Evolutionary conservation across 1,140 invertebrate species (phyloP).

Genomic region (Helicorthomorpha holstii): DNA sequence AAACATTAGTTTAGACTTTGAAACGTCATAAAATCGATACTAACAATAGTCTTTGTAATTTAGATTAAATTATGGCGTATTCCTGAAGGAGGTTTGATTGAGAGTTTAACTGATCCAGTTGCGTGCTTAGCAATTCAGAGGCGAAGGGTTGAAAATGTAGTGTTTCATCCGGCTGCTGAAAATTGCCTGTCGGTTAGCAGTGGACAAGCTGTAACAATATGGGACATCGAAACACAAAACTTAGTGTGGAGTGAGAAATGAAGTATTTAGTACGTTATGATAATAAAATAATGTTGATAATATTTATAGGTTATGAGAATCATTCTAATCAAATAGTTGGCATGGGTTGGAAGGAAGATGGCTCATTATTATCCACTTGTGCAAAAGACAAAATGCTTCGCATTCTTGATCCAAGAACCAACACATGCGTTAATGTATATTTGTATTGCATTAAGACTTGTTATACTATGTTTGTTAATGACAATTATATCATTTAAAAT

Average conservation of each 20-base stretch:
- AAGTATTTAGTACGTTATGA: no score
- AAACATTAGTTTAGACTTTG: no score
- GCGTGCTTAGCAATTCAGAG: slow-evolving; percentile 62
- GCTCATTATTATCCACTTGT: slow-evolving; percentile 38
- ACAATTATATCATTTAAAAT: no score
- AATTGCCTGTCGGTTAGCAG: slow-evolving; percentile 62
- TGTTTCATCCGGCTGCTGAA: slow-evolving; percentile 73
- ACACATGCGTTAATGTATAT: slow-evolving; percentile 26
- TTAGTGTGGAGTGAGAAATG: slow-evolving; percentile 40
- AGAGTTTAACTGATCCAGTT: slow-evolving; percentile 59
- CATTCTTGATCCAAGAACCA: slow-evolving; percentile 55
- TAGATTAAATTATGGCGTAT: slow-evolving; percentile 74
- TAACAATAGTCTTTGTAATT: slow-evolving; percentile 9
- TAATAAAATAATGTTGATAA: background rate
- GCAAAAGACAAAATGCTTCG: slow-evolving; percentile 70
- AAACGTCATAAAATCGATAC: no score
- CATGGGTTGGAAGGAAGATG: slow-evolving; percentile 65
- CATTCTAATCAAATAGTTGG: slow-evolving; percentile 69
- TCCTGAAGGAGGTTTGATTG: slow-evolving; percentile 54
- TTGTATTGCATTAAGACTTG: no score
- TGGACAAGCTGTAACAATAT: slow-evolving; percentile 61
- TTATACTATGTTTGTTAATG: no score
- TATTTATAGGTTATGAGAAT: slow-evolving; percentile 32
- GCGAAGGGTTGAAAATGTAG: slow-evolving; percentile 62
- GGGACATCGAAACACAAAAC: slow-evolving; percentile 65